phyloP scores from a whole-genome alignment of 1,140 invertebrate genomes.

The Gerris buenoi region DNA sequence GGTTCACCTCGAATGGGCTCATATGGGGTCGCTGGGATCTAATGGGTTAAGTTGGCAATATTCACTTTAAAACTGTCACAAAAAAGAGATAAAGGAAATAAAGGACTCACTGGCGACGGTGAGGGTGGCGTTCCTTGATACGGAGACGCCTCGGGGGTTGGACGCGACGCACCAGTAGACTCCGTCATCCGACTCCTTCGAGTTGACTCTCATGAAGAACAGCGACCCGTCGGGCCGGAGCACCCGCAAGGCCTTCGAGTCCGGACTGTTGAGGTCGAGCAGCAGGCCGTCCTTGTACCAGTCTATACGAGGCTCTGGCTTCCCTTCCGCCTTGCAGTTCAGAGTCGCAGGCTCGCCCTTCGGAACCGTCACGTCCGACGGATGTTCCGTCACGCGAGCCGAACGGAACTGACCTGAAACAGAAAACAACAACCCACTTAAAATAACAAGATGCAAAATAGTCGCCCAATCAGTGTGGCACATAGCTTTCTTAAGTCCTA shows the following conservation, averaged over 20 bases:
- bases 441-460: neutral
- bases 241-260: too few species aligned
- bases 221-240: conserved; percentile 21
- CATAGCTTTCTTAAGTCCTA: too few species aligned
- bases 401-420: conserved; percentile 22
- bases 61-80: neutral
- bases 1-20: too few species aligned
- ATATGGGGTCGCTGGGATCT: too few species aligned
- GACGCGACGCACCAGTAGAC: conserved; percentile 88
- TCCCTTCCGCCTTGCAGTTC: conserved; percentile 80
- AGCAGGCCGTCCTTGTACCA: conserved; percentile 75
- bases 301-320: conserved; percentile 80
- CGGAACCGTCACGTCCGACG: conserved; percentile 41
- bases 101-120: conserved; percentile 74
- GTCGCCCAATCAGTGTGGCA: too few species aligned
- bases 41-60: too few species aligned
- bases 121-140: conserved; percentile 80
- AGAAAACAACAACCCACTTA: neutral
- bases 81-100: neutral
- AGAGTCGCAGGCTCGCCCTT: conserved; percentile 78
- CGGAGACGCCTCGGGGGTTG: conserved; percentile 66
- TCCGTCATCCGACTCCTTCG: conserved; percentile 76
- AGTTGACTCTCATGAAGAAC: conserved; percentile 39
- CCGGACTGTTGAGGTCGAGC: conserved; percentile 38
- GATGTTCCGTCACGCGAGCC: conserved; percentile 25